Percentiles rank a stretch among this genome's conserved stretches.
phyloP scores from a whole-genome alignment of 2,797 vertebrate species.

The Neomorphus geoffroyi region DNA sequence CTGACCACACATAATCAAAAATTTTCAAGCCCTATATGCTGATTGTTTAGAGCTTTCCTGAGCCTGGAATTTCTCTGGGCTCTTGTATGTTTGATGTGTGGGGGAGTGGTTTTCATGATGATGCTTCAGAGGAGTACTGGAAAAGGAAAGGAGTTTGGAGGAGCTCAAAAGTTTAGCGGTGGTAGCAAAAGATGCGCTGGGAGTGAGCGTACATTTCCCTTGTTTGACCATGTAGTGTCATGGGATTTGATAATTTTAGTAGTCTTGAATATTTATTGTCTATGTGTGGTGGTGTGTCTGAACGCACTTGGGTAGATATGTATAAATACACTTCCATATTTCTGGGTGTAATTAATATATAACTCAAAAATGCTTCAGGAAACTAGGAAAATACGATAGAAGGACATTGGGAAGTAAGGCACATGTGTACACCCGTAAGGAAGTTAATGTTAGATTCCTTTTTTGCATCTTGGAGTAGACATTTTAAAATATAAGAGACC shows the following conservation, averaged over 20 bases:
- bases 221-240: neutral
- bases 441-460: neutral
- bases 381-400: neutral
- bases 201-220: neutral
- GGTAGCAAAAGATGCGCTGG: neutral
- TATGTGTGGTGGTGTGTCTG: neutral
- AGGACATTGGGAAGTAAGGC: neutral
- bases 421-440: neutral
- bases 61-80: neutral
- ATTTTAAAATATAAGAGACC: neutral
- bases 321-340: neutral
- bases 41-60: neutral
- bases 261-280: neutral
- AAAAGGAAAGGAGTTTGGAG: neutral
- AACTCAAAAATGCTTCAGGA: neutral
- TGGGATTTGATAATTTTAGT: neutral
- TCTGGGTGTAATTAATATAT: neutral
- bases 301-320: neutral
- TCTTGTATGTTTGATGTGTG: neutral
- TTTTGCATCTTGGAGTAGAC: neutral
- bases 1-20: neutral
- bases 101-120: neutral
- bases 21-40: neutral
- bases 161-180: neutral
- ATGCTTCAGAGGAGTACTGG: neutral